Conservation (phyloP, 2,113 vertebrate genomes). For the Mesitornis unicolor region DNA sequence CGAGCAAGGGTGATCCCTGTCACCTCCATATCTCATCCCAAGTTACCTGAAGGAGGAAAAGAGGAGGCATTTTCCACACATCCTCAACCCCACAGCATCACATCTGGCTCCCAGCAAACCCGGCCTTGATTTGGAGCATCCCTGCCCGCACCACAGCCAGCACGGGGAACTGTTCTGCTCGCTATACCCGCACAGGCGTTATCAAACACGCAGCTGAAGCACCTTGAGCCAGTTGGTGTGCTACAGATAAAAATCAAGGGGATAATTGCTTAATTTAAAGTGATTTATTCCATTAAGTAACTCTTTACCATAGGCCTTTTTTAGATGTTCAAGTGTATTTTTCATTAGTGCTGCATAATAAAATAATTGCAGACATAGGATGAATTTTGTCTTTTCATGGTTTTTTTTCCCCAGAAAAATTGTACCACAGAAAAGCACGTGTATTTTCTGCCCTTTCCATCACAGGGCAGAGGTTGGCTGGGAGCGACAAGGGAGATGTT, state of each 20-base stretch:
- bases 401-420: background rate
- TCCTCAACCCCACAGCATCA: background rate
- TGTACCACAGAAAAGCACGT: background rate
- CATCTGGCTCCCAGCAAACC: background rate
- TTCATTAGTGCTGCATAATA: slow-evolving; percentile 71
- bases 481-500: rapidly evolving
- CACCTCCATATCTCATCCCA: background rate
- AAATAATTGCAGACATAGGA: slow-evolving; percentile 62
- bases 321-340: slow-evolving; percentile 61
- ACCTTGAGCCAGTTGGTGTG: background rate
- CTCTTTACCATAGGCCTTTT: slow-evolving; percentile 49
- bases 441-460: background rate
- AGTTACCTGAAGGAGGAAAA: background rate
- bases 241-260: background rate
- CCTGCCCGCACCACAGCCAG: background rate
- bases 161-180: background rate
- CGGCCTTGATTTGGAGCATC: background rate
- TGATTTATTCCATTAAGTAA: slow-evolving; percentile 70
- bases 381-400: slow-evolving; percentile 35
- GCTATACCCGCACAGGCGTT: rapidly evolving
- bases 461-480: rapidly evolving
- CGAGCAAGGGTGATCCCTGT: too few relatives aligned
- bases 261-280: slow-evolving; percentile 66
- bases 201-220: background rate
- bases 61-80: background rate